Base-by-base conservation (phyloP, 2,113 vertebrate species). In the Anhinga rufa region DNA sequence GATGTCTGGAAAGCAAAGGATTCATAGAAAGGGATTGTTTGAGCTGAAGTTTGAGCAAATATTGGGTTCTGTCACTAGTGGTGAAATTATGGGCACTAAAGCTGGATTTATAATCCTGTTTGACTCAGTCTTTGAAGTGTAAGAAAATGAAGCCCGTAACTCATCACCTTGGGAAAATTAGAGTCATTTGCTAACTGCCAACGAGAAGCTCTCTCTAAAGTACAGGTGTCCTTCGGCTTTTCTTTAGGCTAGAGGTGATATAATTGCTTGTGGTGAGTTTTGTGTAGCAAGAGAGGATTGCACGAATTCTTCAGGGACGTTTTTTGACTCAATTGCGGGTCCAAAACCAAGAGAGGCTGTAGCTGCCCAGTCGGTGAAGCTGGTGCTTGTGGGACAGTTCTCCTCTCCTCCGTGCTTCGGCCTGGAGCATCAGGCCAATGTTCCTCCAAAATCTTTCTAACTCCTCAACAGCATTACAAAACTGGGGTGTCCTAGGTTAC, bases 341-440 rank as follows among this genome's bases (percentile, higher is more conserved):
- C 74, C 55, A 51, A 86, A 82, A n/a, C 58, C 36, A 51, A 51
- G 65, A 29, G 10, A 40, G 24, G 51, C 32, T 34, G 49, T 13
- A 22, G n/a, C 12, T 49, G 44, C 22, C 54, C 44, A 13, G 7
- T 12, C 0, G 3, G n/a, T 2, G 3, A 61, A 91, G 14, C 1
- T 0, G 1, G 19, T 24, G 19, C 40, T 51, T 3, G 25, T 9
- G 55, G 12, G 66, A 49, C 36, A 6, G 9, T 58, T 66, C 24
- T 52, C 66, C 34, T 52, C 54, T 19, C 26, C 21, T 14, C 69
- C 1, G 0, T 28, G 18, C 17, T 78, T 82, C 40, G 32, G 8
- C 32, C 17, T 46, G 38, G 18, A 69, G 11, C 42, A 32, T 17
- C 54, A 3, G 28, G 24, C 1, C 3, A 14, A 7, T 13, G 29